Evolutionary conservation across 2,888 invertebrate species (phyloP).

Genomic region (Drosophila mimetica): DNA sequence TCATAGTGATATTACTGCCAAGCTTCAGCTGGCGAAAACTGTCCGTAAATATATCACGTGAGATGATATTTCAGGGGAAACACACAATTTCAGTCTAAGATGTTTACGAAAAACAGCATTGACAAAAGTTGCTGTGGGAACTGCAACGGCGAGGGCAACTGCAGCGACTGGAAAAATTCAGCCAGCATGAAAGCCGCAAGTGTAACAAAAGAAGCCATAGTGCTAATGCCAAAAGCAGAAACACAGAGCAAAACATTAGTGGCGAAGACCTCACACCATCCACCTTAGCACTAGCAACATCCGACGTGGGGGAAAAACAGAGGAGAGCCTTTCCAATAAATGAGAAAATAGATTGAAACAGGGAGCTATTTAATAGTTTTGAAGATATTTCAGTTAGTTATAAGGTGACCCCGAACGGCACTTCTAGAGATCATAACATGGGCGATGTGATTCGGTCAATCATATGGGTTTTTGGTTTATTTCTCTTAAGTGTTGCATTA

Average conservation of each 20-base stretch:
- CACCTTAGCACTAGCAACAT: background rate
- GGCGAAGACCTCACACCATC: background rate
- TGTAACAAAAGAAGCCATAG: constrained; percentile 18
- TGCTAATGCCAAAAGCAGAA: constrained; percentile 9
- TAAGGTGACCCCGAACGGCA: background rate
- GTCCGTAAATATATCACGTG: background rate
- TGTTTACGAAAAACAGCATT: background rate
- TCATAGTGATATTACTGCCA: background rate
- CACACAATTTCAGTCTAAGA: background rate
- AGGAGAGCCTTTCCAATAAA: no score
- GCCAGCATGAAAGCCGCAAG: constrained; percentile 7
- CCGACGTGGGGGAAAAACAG: no score
- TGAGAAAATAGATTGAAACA: no score
- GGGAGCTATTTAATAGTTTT: no score
- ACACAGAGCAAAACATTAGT: constrained; percentile 10
- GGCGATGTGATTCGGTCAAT: background rate
- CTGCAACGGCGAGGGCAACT: constrained; percentile 3
- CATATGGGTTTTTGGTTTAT: no score
- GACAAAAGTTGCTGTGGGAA: constrained; percentile 11
- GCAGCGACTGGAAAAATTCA: constrained; percentile 9
- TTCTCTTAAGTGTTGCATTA: no score
- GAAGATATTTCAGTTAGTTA: background rate
- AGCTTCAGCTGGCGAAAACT: background rate
- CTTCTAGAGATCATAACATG: background rate
- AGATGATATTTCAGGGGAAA: background rate